Evolutionary conservation across 2,113 vertebrate species (phyloP).

Genomic region (Callopanchax toddi): DNA sequence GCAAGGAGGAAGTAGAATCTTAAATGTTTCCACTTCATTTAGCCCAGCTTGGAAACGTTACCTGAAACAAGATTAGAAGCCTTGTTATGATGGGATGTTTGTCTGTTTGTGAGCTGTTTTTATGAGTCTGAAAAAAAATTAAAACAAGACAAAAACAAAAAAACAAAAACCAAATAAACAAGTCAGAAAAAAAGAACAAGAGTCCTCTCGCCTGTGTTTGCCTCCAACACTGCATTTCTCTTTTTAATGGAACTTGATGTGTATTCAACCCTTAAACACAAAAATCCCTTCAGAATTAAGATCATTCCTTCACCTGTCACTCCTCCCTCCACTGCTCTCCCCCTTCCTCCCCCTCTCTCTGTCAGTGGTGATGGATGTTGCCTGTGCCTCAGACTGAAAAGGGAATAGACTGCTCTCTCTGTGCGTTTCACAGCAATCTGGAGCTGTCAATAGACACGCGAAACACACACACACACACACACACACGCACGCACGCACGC

Average conservation of each 20-base stretch:
- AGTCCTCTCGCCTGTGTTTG: background rate
- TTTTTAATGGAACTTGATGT: conserved; percentile 42
- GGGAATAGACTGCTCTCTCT: conserved; percentile 75
- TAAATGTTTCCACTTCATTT: conserved; percentile 9
- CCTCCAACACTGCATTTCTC: background rate
- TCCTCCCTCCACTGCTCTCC: conserved; percentile 14
- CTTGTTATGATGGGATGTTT: background rate
- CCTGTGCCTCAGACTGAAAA: conserved; percentile 69
- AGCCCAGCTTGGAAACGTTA: background rate
- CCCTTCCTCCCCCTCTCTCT: conserved; percentile 23
- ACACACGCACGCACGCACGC: conserved; percentile 4
- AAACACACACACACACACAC: background rate
- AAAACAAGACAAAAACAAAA: background rate
- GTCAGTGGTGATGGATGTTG: conserved; percentile 75
- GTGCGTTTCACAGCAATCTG: conserved; percentile 72
- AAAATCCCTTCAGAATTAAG: conserved; percentile 62
- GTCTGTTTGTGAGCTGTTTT: no score
- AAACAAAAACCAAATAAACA: background rate
- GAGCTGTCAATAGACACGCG: conserved; percentile 64
- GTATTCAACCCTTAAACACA: conserved; percentile 54
- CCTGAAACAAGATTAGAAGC: conserved; percentile 20
- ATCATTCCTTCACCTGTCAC: conserved; percentile 63
- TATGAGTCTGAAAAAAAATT: no score
- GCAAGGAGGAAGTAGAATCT: conserved; percentile 2
- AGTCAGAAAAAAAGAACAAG: background rate